Conservation (phyloP, 2,888 invertebrate species). For the Notocelia uddmanniana region DNA sequence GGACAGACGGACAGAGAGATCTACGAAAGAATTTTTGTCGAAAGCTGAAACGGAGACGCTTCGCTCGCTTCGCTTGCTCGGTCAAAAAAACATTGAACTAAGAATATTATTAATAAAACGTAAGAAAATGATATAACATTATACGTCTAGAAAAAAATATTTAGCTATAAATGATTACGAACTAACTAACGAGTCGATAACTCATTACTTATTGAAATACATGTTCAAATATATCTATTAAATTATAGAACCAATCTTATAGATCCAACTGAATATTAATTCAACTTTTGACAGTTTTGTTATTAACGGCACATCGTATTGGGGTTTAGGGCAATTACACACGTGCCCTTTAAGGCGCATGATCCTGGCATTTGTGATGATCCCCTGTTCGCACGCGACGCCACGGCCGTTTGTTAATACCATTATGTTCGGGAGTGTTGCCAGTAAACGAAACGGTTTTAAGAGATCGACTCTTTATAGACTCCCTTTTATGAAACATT, state of each 20-base stretch:
- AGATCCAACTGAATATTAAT: conserved; percentile 14
- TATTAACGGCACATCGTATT: conserved; percentile 9
- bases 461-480: background rate
- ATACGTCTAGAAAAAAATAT: too few species aligned
- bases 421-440: conserved; percentile 26
- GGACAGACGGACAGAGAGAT: too few species aligned
- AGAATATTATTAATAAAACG: too few species aligned
- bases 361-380: conserved; percentile 41
- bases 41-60: too few species aligned
- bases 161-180: too few species aligned
- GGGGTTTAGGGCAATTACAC: conserved; percentile 26
- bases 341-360: conserved; percentile 41
- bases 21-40: too few species aligned
- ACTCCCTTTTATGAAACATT: background rate
- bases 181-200: too few species aligned
- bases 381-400: conserved; percentile 29
- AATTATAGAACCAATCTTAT: background rate
- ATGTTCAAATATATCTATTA: background rate
- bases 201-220: background rate
- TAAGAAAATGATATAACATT: too few species aligned
- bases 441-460: conserved; percentile 8
- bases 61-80: too few species aligned
- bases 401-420: conserved; percentile 38
- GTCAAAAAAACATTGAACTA: too few species aligned
- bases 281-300: conserved; percentile 20